Evolutionary conservation across 2,113 vertebrate species (phyloP).

Genomic region (Chamaea fasciata): DNA sequence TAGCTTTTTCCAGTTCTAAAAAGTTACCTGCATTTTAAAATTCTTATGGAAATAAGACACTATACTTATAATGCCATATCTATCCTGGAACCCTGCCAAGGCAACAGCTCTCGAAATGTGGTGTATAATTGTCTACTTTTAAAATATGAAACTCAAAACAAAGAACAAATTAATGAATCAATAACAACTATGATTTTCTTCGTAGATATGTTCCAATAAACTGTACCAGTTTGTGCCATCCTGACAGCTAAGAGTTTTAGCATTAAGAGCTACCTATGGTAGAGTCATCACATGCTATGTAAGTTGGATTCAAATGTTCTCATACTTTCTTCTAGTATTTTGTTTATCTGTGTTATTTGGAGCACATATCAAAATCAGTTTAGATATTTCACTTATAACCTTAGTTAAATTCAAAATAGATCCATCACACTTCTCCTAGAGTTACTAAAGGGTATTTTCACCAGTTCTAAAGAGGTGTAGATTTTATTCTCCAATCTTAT

Average conservation of each 20-base stretch:
- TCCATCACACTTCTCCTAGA: neutral
- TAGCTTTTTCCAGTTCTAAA: neutral
- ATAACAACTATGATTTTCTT: neutral
- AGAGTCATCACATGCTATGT: neutral
- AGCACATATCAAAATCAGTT: neutral
- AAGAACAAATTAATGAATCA: neutral
- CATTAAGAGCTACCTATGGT: neutral
- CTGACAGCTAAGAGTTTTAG: neutral
- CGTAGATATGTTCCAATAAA: neutral
- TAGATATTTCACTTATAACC: neutral
- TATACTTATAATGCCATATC: neutral
- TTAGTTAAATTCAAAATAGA: neutral
- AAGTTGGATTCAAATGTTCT: neutral
- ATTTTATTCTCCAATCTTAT: neutral
- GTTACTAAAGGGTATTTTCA: neutral
- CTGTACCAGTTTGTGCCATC: neutral
- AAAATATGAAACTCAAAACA: neutral
- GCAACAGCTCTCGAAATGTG: neutral
- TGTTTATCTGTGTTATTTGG: neutral
- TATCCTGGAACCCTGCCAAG: neutral
- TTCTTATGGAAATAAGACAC: neutral
- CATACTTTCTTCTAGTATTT: neutral
- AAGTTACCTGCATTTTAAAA: neutral
- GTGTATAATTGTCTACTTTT: neutral
- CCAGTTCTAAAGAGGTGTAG: neutral